These are phyloP conservation scores for Homarus gammarus DNA, from an alignment of 2,888 invertebrate species.

Conservation along the genomic window DNA sequence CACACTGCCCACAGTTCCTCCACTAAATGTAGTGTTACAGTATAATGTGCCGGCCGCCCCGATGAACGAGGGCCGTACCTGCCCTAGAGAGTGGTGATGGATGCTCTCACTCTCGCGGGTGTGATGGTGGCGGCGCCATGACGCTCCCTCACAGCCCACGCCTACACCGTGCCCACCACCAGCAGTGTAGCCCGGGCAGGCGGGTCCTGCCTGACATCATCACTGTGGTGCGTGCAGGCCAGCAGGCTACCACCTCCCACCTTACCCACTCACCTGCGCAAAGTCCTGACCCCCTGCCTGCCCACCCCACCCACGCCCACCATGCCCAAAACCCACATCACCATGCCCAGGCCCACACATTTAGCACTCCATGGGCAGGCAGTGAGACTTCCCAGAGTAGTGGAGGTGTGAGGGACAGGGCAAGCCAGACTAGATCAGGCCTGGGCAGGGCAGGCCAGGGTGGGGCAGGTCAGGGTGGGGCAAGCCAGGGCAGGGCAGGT, in stretches of 20 bases:
- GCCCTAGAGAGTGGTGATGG: neutral
- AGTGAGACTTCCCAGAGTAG: neutral
- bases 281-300: neutral
- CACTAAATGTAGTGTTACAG: too few species aligned
- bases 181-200: slow-evolving; percentile 6
- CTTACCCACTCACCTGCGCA: neutral
- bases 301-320: slow-evolving; percentile 12
- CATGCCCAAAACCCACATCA: neutral
- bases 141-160: slow-evolving; percentile 24
- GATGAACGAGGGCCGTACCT: neutral
- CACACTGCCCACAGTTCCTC: neutral
- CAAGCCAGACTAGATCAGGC: neutral
- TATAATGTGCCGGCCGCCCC: neutral
- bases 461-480: neutral
- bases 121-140: slow-evolving; percentile 28
- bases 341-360: neutral
- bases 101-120: neutral
- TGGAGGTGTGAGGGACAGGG: slow-evolving; percentile 12
- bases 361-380: neutral
- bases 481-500: neutral
- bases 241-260: slow-evolving; percentile 1
- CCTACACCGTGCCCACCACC: slow-evolving; percentile 23
- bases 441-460: neutral
- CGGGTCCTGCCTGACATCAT: slow-evolving; percentile 48
- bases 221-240: slow-evolving; percentile 25